Conservation (phyloP, 2,888 invertebrate genomes). For the Mesochorus sp. region DNA sequence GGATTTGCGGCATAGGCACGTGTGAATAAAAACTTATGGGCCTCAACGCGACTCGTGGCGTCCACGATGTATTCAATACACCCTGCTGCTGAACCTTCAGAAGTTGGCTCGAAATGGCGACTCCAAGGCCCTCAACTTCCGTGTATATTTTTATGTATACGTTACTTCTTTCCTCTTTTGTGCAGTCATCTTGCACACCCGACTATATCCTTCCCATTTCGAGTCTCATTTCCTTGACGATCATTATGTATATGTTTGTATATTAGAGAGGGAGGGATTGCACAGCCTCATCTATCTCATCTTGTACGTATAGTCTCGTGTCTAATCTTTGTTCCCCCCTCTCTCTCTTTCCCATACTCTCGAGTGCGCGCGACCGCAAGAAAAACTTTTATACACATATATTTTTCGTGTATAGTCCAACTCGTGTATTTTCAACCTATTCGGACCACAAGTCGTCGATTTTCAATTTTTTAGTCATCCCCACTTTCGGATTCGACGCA, state of each 20-base stretch:
- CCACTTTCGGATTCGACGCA: too few species aligned
- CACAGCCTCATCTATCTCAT: conserved; percentile 17
- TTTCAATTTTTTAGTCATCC: too few species aligned
- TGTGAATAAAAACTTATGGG: background rate
- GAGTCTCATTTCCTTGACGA: conserved; percentile 63
- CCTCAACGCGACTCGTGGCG: too few species aligned
- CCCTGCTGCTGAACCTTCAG: conserved; percentile 30
- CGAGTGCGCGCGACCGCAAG: too few species aligned
- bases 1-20: background rate
- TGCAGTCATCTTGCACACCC: conserved; percentile 46
- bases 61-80: conserved; percentile 30
- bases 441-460: too few species aligned
- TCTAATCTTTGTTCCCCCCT: background rate
- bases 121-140: conserved; percentile 74
- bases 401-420: too few species aligned
- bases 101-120: conserved; percentile 69
- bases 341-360: background rate
- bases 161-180: conserved; percentile 40
- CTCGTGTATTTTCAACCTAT: too few species aligned
- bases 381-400: too few species aligned
- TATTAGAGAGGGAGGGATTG: conserved; percentile 4
- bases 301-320: background rate
- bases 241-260: conserved; percentile 46
- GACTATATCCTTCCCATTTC: conserved; percentile 58
- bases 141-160: conserved; percentile 66